Evolutionary conservation across 1,140 invertebrate species (phyloP), one percentile per base, ranked within the genome.

Genomic region (Drosophila subobscura): DNA sequence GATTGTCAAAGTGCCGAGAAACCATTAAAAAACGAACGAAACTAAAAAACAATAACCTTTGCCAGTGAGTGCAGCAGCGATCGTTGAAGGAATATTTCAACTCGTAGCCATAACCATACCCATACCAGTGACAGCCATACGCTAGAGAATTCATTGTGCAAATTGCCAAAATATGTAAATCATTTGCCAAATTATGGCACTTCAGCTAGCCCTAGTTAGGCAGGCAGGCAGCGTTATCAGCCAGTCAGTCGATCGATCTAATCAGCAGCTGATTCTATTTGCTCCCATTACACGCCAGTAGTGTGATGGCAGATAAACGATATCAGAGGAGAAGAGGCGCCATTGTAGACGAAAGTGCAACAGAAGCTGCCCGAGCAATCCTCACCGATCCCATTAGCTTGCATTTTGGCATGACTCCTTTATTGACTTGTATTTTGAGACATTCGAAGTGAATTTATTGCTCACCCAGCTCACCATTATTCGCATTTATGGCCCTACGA

Each of bases 151-250:
- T 79, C 46, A 79, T 84, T 84, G 71, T 51, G 54, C 47, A 79
- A 83, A 84, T 79, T 76, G 76, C 57, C 61, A 25, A 85, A 72
- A 68, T 85, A 76, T 85, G 76, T 84, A 64, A 79, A 85, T 76
- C 4, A 68, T 79, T 71, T 37, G 75, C 79, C 44, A 65, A 72
- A 78, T 79, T 72, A 63, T 22, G n/a, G 44, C 29, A 29, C 23
- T n/a, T 20, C 16, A 20, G 16, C n/a, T 6, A 22, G 33, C 40
- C 16, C n/a, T n/a, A n/a, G n/a, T n/a, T n/a, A 20, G 16, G 16
- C 16, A 20, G 16, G 14, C 49, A 37, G 20, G 2, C 44, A 56
- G 40, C 1, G 49, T 75, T 85, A 84, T 84, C 80, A 65, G 42
- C 8, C 33, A 47, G 55, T 72, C 51, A 65, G 42, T n/a, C 33